These are phyloP conservation scores for Drosophila atroscutellata DNA, from an alignment of 2,888 invertebrate species.

Conservation along the genomic window DNA sequence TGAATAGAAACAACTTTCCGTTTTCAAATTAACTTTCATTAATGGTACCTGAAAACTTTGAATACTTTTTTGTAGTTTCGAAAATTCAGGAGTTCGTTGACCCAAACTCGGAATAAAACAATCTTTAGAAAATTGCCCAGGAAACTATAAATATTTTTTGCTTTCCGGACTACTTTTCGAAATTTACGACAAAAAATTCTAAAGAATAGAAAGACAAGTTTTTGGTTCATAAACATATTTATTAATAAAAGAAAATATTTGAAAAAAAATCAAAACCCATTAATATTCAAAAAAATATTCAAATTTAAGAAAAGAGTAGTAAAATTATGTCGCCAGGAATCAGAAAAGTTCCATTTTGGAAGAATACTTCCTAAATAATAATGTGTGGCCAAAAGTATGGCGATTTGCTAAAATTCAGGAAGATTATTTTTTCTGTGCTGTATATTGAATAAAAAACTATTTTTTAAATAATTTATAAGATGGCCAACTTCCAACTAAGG, in stretches of 20 bases:
- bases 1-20: not conserved
- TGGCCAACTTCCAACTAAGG: not conserved
- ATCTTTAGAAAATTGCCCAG: not conserved
- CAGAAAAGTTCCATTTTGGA: not conserved
- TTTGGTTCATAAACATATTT: not conserved
- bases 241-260: not conserved
- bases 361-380: not conserved
- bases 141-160: not conserved
- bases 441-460: not conserved
- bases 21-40: not conserved
- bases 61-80: not conserved
- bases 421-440: not conserved
- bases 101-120: not conserved
- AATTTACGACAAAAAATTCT: no score
- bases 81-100: not conserved
- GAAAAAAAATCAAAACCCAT: accelerated
- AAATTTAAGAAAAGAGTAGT: not conserved
- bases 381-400: not conserved
- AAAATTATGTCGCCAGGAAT: not conserved
- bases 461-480: not conserved
- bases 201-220: no score
- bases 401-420: not conserved
- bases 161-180: no score
- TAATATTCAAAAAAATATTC: not conserved
- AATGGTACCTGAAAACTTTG: not conserved